Base-by-base conservation (phyloP, 1,140 invertebrate species). In the Pseudomyrmex gracilis region DNA sequence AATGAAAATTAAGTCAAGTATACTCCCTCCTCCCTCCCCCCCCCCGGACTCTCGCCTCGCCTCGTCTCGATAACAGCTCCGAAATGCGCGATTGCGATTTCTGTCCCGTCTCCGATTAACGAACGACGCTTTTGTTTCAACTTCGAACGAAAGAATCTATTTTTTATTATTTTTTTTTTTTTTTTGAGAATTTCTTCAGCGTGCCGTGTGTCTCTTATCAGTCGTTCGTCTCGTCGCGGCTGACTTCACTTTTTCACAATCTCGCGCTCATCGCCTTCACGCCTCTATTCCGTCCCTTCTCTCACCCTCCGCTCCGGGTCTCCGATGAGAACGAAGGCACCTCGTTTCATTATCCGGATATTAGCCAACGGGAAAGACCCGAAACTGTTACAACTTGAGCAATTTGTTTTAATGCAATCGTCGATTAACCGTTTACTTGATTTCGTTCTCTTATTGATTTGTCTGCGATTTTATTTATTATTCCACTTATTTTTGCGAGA, bases 331-430 rank as follows among this genome's bases (percentile, higher is more conserved):
- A 86, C 82, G 84, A 83, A 90, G 86, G 84, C 88, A 91, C 85
- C 91, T 93, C 92, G 88, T 93, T 89, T 92, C 92, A 93, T 94
- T 94, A 94, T 93, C 91, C 91, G 85, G 92, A 93, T 94, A 94
- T 94, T 94, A 94, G 93, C 93, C 93, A 93, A 93, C 90, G 90
- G 92, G n/a, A n/a, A n/a, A 90, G 92, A 93, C 89, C 90, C 92
- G 92, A 92, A 93, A 93, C 93, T 94, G 90, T 93, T 92, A 92
- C 93, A 92, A 93, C 92, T 94, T 92, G 91, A 93, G 93, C 93
- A 94, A 93, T 94, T 94, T 93, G 93, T 93, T 94, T 93, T 92
- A 93, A 93, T 93, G 90, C 89, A 89, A 94, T 94, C 90, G 90
- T 90, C 89, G 87, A 90, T 91, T 91, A 93, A 93, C 77, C 85